Percentiles rank a stretch among this genome's conserved stretches.
Evolutionary conservation across 2,797 vertebrate genomes (phyloP).

Genomic region (Sebastolobus alascanus): DNA sequence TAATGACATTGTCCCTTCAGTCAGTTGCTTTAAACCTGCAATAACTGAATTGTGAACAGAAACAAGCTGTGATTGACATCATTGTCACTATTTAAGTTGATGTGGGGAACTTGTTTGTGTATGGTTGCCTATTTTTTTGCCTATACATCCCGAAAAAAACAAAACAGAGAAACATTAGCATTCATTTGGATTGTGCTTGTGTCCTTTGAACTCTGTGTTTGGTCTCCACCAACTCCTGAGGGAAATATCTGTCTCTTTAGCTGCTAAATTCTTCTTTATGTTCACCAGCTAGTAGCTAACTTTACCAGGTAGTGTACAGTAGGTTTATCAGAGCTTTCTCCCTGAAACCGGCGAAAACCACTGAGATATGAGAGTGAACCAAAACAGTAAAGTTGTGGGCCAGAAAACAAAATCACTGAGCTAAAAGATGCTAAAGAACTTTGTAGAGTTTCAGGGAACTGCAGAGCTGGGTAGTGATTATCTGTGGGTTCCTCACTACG

Average conservation of each 20-base stretch:
- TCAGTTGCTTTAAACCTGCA: background rate
- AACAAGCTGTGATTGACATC: background rate
- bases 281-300: background rate
- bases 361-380: background rate
- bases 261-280: background rate
- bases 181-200: background rate
- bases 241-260: background rate
- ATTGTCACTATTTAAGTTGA: background rate
- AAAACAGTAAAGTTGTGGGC: background rate
- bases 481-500: background rate
- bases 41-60: background rate
- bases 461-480: background rate
- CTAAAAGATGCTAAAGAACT: background rate
- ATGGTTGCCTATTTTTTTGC: fast-evolving
- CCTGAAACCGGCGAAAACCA: background rate
- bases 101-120: background rate
- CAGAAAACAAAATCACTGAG: background rate
- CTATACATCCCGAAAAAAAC: background rate
- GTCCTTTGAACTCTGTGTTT: background rate
- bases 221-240: background rate
- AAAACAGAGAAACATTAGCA: background rate
- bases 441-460: background rate
- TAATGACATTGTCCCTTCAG: background rate
- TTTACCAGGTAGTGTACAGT: background rate
- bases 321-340: background rate